Conservation (phyloP, 1,140 invertebrate species). For the Zaprionus kolodkinae region DNA sequence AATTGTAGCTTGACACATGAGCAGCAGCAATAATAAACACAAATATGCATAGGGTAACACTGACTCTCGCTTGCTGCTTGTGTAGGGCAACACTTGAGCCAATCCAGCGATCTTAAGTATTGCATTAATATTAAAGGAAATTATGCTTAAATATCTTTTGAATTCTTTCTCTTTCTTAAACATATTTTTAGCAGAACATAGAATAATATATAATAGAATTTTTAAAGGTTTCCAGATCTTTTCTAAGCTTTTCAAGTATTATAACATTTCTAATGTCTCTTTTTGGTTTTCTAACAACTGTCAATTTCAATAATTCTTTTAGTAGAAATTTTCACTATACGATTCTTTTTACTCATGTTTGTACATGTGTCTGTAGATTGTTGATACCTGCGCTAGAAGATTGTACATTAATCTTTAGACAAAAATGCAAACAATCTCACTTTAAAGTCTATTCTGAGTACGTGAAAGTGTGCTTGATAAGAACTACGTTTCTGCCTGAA, state of each 20-base stretch:
- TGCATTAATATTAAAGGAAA: conserved; percentile 14
- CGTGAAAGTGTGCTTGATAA: not conserved
- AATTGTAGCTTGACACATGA: conserved; percentile 16
- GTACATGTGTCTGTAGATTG: not conserved
- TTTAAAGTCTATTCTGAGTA: not conserved
- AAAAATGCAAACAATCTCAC: not conserved
- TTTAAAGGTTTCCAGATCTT: too few relatives aligned
- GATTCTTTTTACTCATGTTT: too few relatives aligned
- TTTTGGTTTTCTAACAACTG: too few relatives aligned
- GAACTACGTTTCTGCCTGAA: not conserved
- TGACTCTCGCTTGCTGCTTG: conserved; percentile 21
- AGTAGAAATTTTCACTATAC: too few relatives aligned
- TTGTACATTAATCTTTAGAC: not conserved
- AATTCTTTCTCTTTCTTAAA: too few relatives aligned
- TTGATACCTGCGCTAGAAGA: not conserved
- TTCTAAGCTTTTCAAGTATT: too few relatives aligned
- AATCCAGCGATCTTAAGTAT: conserved; percentile 18
- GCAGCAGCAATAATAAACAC: conserved; percentile 9
- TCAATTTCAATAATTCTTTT: too few relatives aligned
- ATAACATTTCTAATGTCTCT: too few relatives aligned
- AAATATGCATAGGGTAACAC: conserved; percentile 16
- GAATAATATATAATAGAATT: too few relatives aligned
- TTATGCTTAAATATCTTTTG: not conserved
- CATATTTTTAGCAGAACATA: too few relatives aligned
- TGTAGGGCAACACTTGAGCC: conserved; percentile 17